Evolutionary conservation across 2,888 invertebrate genomes (phyloP).

Genomic region (Temnothorax unifasciatus): DNA sequence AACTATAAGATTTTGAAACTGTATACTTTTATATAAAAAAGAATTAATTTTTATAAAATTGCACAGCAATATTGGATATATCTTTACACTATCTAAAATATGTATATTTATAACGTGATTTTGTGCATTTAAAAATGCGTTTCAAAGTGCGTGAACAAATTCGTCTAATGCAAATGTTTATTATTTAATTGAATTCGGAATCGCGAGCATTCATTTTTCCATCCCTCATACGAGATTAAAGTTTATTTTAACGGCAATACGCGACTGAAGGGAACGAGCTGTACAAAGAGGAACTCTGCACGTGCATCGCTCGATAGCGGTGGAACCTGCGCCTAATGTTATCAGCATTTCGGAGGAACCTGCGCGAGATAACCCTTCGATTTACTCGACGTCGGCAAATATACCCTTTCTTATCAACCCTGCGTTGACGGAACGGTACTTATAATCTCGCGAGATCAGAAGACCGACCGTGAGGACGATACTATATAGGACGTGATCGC

Average conservation of each 20-base stretch:
- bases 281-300: not conserved
- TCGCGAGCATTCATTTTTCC: not conserved
- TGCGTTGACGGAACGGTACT: not conserved
- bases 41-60: not conserved
- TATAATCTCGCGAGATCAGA: conserved; percentile 41
- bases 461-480: conserved; percentile 49
- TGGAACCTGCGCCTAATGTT: not conserved
- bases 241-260: not conserved
- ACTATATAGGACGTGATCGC: conserved; percentile 61
- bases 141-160: not conserved
- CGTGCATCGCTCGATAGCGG: conserved; percentile 30
- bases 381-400: conserved; percentile 23
- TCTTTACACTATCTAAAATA: no score
- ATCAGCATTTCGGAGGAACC: not conserved
- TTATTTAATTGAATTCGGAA: not conserved
- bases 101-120: not conserved
- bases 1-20: not conserved
- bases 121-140: not conserved
- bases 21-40: not conserved
- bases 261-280: not conserved
- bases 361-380: conserved; percentile 6
- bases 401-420: conserved; percentile 35
- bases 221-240: not conserved
- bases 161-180: not conserved
- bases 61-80: not conserved